Evolutionary conservation across 2,113 vertebrate species (phyloP), one percentile per base, ranked within the genome.

Genomic region (Poeciliopsis turrubarensis): DNA sequence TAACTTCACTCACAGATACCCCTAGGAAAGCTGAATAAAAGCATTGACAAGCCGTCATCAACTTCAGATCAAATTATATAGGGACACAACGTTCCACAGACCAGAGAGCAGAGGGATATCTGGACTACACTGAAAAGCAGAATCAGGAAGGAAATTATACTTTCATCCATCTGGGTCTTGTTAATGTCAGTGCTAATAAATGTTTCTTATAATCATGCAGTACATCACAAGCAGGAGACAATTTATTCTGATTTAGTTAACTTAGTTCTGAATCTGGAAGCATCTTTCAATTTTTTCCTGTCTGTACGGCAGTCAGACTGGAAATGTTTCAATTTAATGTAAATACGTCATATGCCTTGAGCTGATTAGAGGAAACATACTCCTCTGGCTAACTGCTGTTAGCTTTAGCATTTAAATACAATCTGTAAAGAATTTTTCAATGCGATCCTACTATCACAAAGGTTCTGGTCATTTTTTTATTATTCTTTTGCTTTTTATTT

Each of bases 1-100:
- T 37, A 71, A 78, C 70, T 62, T 72, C 8, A 71, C 72, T 74
- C 77, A 67, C 57, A 75, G 72, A 75, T 61, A 82, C 80, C 70
- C 72, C 75, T 32, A 80, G 81, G 75, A 85, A 60, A 47, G 44
- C 39, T 19, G 12, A 75, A 60, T 34, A 0, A 41, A 22, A 65
- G 57, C 29, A 47, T 63, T 72, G 17, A 61, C 61, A 19, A 19
- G 65, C 72, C 70, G 51, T 60, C 70, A 72, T 13, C 41, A 74
- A 54, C 51, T 70, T 47, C 32, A 44, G 65, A 75, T 30, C 76
- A 22, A 79, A 79, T 25, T 60, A 77, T 79, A 22, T 3, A 54
- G 15, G 39, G 22, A 57, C 22, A 57, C 51, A 57, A 57, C 51
- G 25, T 57, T 10, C 22, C 51, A 10, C 51, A 57, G 25, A 57